Evolutionary conservation across 2,888 invertebrate genomes (phyloP).

Genomic region (Drosophila ustulata): DNA sequence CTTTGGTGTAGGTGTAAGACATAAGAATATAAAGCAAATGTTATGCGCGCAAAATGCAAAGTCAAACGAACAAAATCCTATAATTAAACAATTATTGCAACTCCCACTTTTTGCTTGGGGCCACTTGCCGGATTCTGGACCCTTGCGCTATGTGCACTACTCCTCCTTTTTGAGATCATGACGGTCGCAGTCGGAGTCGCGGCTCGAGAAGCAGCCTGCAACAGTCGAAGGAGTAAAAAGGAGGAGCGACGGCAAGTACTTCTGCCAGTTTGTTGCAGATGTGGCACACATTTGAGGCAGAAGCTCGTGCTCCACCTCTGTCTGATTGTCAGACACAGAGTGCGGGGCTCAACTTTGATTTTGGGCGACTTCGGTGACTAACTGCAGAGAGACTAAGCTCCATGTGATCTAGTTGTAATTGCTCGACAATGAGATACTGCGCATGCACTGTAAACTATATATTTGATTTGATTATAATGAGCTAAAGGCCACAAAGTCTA

Average conservation of each 20-base stretch:
- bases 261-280: slow-evolving; percentile 67
- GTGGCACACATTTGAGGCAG: slow-evolving; percentile 74
- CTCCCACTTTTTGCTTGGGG: slow-evolving; percentile 85
- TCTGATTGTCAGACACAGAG: slow-evolving; percentile 52
- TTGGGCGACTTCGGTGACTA: slow-evolving; percentile 18
- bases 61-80: slow-evolving; percentile 84
- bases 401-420: slow-evolving; percentile 3
- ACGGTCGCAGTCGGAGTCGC: slow-evolving; percentile 59
- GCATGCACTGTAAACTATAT: neutral
- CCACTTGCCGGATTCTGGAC: slow-evolving; percentile 78
- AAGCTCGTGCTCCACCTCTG: slow-evolving; percentile 78
- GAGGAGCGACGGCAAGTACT: slow-evolving; percentile 64
- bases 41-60: slow-evolving; percentile 80
- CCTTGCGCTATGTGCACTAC: slow-evolving; percentile 84
- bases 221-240: slow-evolving; percentile 29
- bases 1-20: slow-evolving; percentile 58
- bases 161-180: slow-evolving; percentile 85
- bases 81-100: slow-evolving; percentile 86
- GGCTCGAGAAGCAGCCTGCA: slow-evolving; percentile 19
- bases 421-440: slow-evolving; percentile 1
- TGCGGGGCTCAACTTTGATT: slow-evolving; percentile 29
- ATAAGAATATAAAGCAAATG: slow-evolving; percentile 74
- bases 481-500: neutral
- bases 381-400: neutral
- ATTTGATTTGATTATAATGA: neutral